Evolutionary conservation across 2,888 invertebrate species (phyloP).

Genomic region (Xestobium rufovillosum): DNA sequence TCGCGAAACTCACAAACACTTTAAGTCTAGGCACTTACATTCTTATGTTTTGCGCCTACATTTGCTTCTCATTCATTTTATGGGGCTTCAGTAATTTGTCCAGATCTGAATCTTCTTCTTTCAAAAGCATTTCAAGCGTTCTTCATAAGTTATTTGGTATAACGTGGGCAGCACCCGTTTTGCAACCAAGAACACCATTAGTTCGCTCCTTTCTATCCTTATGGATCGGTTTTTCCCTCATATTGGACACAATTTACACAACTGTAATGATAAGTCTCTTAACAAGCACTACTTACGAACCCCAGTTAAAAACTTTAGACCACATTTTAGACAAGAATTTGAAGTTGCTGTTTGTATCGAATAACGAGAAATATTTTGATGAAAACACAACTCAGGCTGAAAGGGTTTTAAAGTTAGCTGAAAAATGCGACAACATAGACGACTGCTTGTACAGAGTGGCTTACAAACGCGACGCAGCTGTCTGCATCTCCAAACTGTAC

Average conservation of each 20-base stretch:
- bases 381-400: too few relatives aligned
- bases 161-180: constrained; percentile 13
- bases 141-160: neutral
- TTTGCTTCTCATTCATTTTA: too few relatives aligned
- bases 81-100: too few relatives aligned
- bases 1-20: constrained; percentile 1
- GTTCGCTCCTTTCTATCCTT: constrained; percentile 19
- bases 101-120: too few relatives aligned
- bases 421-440: constrained; percentile 20
- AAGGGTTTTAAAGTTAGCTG: too few relatives aligned
- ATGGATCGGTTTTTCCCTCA: constrained; percentile 22
- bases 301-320: constrained; percentile 22
- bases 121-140: too few relatives aligned
- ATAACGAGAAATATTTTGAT: constrained; percentile 18
- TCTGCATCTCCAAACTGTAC: constrained; percentile 27
- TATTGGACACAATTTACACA: constrained; percentile 21
- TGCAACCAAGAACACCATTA: constrained; percentile 18
- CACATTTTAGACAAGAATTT: constrained; percentile 22
- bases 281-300: constrained; percentile 21
- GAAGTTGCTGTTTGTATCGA: constrained; percentile 16
- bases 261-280: constrained; percentile 22
- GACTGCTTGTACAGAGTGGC: constrained; percentile 22
- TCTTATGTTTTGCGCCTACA: too few relatives aligned
- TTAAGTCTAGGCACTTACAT: neutral
- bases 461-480: constrained; percentile 19